Evolutionary conservation across 1,140 invertebrate genomes (phyloP), one percentile per base, ranked within the genome.

Genomic region (Drosophila nikananu): DNA sequence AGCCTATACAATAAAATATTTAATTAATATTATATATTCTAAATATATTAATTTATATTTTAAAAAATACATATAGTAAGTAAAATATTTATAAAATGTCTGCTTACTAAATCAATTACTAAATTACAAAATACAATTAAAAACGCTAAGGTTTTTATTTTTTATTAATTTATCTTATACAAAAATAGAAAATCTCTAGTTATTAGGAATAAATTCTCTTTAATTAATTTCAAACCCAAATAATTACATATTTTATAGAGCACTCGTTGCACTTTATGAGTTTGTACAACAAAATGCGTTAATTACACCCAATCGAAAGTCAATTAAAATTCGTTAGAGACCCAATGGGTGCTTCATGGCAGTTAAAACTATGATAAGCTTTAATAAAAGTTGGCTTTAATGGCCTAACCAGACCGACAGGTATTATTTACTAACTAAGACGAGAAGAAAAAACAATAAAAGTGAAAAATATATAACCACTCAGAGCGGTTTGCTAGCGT

Each of bases 361-460:
- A n/a, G n/a, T 62, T 23, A 51, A 19, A 19, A 21, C 57, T 62
- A 19, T 44, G 41, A 64, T 64, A 64, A 32, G 59, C 41, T 10
- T 19, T 37, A 67, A 30, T 64, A 67, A 48, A 30, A 30, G 32
- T 19, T 64, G 23, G 6, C 44, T 46, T 46, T 67, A 37, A 37
- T 48, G 15, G 59, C 23, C 25, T 48, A 46, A 64, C 64, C 64
- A 67, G 59, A 65, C 41, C 23, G 64, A 27, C 41, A 27, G 23
- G 59, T 64, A 42, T 44, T 64, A 62, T 44, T 59, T 46, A 37
- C 64, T n/a, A 68, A 70, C 48, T 54, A 27, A 70, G 35, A 35
- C 37, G 35, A 32, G 46, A 32, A 58, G 19, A 35, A 41, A 42
- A 39, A 27, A 49, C 3, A 52, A 73, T 51, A 72, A 73, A 73